Percentiles rank a stretch among this genome's conserved stretches.
Evolutionary conservation across 2,113 vertebrate species (phyloP).

Genomic region (Macquaria ambigua): DNA sequence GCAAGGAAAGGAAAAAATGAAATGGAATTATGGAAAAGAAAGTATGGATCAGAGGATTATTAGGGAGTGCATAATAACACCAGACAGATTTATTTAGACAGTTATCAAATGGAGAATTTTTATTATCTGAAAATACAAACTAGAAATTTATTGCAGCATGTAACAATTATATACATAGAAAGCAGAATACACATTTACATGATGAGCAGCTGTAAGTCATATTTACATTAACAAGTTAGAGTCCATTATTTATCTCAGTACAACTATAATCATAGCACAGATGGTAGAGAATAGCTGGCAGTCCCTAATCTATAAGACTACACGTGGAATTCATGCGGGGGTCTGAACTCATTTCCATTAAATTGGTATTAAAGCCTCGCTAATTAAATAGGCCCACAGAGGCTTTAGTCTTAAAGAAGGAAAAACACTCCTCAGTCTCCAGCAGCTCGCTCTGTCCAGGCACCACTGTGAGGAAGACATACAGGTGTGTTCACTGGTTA

Average conservation of each 20-base stretch:
- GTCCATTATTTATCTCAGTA: neutral
- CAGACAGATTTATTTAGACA: neutral
- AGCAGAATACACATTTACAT: neutral
- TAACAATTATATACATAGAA: neutral
- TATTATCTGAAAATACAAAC: neutral
- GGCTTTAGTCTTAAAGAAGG: conserved; percentile 12
- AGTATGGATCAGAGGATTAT: neutral
- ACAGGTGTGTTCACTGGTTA: neutral
- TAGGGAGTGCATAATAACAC: neutral
- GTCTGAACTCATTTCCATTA: conserved; percentile 48
- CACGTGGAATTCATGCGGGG: conserved; percentile 21
- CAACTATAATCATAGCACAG: conserved; percentile 18
- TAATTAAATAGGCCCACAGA: conserved; percentile 46
- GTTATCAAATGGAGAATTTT: neutral
- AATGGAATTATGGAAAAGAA: neutral
- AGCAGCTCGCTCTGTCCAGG: neutral
- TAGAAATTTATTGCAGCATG: neutral
- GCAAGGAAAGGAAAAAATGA: neutral
- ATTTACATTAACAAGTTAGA: conserved; percentile 1
- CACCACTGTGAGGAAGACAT: neutral
- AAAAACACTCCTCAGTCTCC: neutral
- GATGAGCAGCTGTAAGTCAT: neutral
- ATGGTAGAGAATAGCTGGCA: conserved; percentile 24
- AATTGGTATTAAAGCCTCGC: conserved; percentile 34
- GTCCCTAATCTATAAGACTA: conserved; percentile 41